Evolutionary conservation across 2,113 vertebrate genomes (phyloP).

Genomic region (Mungos mungo): DNA sequence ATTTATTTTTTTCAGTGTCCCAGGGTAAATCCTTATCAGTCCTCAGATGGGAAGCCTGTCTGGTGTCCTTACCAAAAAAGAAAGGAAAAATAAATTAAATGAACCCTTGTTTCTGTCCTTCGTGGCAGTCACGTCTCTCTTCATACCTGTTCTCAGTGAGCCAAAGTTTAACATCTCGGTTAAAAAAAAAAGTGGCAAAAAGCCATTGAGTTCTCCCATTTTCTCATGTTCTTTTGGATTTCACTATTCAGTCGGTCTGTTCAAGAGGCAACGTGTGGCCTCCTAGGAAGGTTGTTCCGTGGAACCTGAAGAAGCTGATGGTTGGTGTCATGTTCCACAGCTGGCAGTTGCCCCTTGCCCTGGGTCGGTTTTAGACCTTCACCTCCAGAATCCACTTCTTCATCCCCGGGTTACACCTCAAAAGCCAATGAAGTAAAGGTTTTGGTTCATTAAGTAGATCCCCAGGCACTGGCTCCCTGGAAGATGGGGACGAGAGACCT

Average conservation of each 20-base stretch:
- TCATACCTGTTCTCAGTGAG: slow-evolving; percentile 62
- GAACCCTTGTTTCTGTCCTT: background rate
- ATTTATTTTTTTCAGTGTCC: slow-evolving; percentile 2
- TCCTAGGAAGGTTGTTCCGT: background rate
- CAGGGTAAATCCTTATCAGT: slow-evolving; percentile 55
- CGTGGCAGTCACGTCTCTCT: background rate
- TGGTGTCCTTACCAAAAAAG: slow-evolving; percentile 40
- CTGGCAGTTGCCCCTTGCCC: background rate
- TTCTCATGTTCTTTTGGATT: slow-evolving; percentile 40
- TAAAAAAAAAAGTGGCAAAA: slow-evolving; percentile 13
- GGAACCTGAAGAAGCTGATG: background rate
- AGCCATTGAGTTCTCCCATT: slow-evolving; percentile 73
- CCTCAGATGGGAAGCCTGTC: slow-evolving; percentile 63
- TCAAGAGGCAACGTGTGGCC: background rate
- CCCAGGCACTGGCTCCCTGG: too few species aligned
- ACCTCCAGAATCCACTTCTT: background rate
- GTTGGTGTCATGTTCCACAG: background rate
- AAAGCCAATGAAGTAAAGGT: background rate
- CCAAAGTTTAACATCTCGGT: slow-evolving; percentile 68
- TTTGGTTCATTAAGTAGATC: background rate
- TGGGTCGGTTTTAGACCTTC: background rate
- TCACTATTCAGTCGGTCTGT: background rate
- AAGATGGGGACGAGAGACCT: accelerated
- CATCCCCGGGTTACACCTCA: background rate
- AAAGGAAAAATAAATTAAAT: background rate